Base-by-base conservation (phyloP, 2,113 vertebrate species). In the Leptobrachium leishanense region DNA sequence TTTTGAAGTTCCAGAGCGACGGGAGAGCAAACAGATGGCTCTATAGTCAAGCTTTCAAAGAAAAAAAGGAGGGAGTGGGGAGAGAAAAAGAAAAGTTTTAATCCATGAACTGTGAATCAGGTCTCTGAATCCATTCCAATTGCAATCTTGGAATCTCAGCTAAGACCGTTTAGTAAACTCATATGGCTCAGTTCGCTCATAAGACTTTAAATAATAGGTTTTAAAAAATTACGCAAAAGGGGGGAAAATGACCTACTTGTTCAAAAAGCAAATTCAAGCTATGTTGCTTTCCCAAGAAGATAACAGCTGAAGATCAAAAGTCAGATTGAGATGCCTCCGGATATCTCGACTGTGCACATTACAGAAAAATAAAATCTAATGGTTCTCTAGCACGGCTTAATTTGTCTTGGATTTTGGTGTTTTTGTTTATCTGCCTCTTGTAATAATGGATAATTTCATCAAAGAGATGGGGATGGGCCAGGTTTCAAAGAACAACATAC, bases 361-460 rank as follows among this genome's bases (percentile, higher is more conserved):
- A 63, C 73, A 66, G 73, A 63, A 9, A 66, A 10, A 31, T 31
- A 31, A 39, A 75, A 65, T 75, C 62, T 66, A 75, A 75, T 75
- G 65, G 73, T 50, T 62, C 20, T 1, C 41, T 12, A 65, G 10
- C 11, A 31, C 9, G 62, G 55, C 11, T 43, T 11, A 13, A 73
- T 54, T 73, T 46, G n/a, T 59, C 55, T 46, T 75, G n/a, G 4
- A 53, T 62, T 50, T 66, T 54, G 20, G 44, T 68, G 74, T 43
- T 46, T 68, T 43, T 31, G 11, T 44, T 53, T 43, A 75, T 43
- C 59, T 41, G 59, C 59, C 62, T 65, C 39, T 40, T 55, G 65
- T 44, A 68, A 76, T 76, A 9, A 55, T 44, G 5, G 40, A 68
- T 55, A 67, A 68, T 68, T 55, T 41, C 13, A 68, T 76, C 31